These are phyloP conservation scores for Aphaenogaster rudis DNA, from an alignment of 1,140 invertebrate genomes.

Conservation along the genomic window DNA sequence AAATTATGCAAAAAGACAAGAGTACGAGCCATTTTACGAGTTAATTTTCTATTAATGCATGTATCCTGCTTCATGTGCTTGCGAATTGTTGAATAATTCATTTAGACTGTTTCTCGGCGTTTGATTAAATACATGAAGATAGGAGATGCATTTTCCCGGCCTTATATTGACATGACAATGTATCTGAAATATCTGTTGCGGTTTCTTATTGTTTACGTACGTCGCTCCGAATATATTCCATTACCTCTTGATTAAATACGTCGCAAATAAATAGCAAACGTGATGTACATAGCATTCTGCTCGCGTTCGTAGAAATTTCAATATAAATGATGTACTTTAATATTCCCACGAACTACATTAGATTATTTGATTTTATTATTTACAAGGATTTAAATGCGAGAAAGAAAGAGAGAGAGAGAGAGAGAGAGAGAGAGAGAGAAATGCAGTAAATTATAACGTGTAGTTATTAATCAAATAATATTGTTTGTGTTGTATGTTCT, in stretches of 20 bases:
- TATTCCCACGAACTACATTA: not conserved
- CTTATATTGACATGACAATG: slow-evolving; percentile 11
- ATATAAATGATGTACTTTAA: not conserved
- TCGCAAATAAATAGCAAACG: slow-evolving; percentile 19
- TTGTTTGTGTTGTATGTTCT: not conserved
- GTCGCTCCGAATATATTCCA: not conserved
- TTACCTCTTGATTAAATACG: slow-evolving; percentile 32
- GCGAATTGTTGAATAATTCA: slow-evolving; percentile 15
- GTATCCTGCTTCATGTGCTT: slow-evolving; percentile 5
- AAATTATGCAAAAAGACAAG: not conserved
- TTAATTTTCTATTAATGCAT: slow-evolving; percentile 11
- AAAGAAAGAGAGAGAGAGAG: not conserved
- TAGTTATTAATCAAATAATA: not conserved
- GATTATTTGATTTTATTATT: not conserved
- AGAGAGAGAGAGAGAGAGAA: not conserved
- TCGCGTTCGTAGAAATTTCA: not conserved
- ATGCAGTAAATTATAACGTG: not conserved
- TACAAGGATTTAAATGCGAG: not conserved
- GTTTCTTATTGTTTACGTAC: slow-evolving; percentile 36
- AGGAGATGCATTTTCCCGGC: slow-evolving; percentile 7
- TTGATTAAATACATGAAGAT: not conserved
- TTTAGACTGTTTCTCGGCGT: not conserved
- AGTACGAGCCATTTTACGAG: not conserved
- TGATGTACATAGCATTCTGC: not conserved
- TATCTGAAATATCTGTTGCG: slow-evolving; percentile 13